A percentile compares a stretch with the other conserved stretches of the same genome.
These are phyloP conservation scores for Cybosia mesomella DNA, from an alignment of 2,888 invertebrate genomes.

Conservation along the genomic window DNA sequence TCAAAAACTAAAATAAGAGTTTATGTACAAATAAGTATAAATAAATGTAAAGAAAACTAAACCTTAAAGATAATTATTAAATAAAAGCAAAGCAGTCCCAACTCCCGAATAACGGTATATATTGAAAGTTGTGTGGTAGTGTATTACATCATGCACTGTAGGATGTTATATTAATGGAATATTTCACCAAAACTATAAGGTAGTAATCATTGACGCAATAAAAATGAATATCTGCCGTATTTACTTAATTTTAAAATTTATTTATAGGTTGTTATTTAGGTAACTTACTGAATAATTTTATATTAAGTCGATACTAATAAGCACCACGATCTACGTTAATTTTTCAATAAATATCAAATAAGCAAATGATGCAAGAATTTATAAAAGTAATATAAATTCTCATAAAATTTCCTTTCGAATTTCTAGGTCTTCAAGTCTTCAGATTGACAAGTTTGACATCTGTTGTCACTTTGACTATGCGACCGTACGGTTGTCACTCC, in stretches of 20 bases:
- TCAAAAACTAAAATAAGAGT: no score
- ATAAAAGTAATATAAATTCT: conserved; percentile 9
- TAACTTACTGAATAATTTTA: conserved; percentile 31
- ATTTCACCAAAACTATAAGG: not conserved
- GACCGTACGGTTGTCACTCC: not conserved
- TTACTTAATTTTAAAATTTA: not conserved
- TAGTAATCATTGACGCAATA: not conserved
- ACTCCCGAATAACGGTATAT: not conserved
- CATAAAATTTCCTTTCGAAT: conserved; percentile 7
- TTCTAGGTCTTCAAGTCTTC: not conserved
- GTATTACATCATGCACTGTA: not conserved
- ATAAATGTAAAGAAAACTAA: no score
- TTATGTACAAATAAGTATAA: no score
- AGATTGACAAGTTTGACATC: not conserved
- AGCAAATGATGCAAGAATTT: not conserved
- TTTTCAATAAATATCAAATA: not conserved
- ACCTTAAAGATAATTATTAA: not conserved
- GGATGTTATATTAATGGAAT: not conserved
- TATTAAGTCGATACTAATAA: not conserved
- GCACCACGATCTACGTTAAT: not conserved
- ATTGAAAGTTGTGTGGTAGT: not conserved
- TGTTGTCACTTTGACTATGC: not conserved
- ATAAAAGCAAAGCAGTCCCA: not conserved
- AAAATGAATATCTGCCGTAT: conserved; percentile 4
- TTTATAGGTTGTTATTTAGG: conserved; percentile 20